Evolutionary conservation across 2,888 invertebrate genomes (phyloP).

Genomic region (Protodeltote pygarga): DNA sequence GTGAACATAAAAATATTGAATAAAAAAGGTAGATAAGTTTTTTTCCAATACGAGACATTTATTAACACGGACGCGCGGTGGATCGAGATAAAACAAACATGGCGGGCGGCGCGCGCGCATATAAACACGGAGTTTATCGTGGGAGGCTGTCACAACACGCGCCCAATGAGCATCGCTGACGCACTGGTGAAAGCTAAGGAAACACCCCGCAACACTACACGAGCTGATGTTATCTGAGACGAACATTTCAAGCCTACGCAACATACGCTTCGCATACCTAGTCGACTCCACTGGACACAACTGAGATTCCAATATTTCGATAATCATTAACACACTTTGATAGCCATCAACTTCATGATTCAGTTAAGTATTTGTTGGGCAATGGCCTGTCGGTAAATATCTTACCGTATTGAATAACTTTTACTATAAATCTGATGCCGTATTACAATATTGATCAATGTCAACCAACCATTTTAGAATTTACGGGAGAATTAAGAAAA

Average conservation of each 20-base stretch:
- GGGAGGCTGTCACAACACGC: slow-evolving; percentile 86
- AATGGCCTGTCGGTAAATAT: slow-evolving; percentile 27
- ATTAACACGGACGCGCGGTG: slow-evolving; percentile 82
- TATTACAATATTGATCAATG: no score
- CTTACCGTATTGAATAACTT: slow-evolving; percentile 13
- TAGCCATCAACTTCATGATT: slow-evolving; percentile 52
- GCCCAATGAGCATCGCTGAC: slow-evolving; percentile 74
- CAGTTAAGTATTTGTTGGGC: slow-evolving; percentile 28
- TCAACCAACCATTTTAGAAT: no score
- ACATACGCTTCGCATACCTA: slow-evolving; percentile 74
- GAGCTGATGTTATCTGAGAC: slow-evolving; percentile 74
- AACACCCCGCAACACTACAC: slow-evolving; percentile 74
- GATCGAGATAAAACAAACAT: slow-evolving; percentile 86
- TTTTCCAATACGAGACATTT: slow-evolving; percentile 82
- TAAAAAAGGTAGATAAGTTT: slow-evolving; percentile 69
- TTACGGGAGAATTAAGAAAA: no score
- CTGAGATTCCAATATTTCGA: slow-evolving; percentile 61
- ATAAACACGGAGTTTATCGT: slow-evolving; percentile 84
- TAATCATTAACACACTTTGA: slow-evolving; percentile 64
- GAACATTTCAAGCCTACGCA: slow-evolving; percentile 79
- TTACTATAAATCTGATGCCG: background rate
- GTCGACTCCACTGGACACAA: slow-evolving; percentile 53
- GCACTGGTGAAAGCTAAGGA: slow-evolving; percentile 81
- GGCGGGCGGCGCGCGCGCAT: slow-evolving; percentile 82
- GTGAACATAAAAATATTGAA: slow-evolving; percentile 73